A percentile compares a stretch with the other conserved stretches of the same genome.
phyloP scores from a whole-genome alignment of 2,797 vertebrate species.

The Hypotaenidia okinawae region DNA sequence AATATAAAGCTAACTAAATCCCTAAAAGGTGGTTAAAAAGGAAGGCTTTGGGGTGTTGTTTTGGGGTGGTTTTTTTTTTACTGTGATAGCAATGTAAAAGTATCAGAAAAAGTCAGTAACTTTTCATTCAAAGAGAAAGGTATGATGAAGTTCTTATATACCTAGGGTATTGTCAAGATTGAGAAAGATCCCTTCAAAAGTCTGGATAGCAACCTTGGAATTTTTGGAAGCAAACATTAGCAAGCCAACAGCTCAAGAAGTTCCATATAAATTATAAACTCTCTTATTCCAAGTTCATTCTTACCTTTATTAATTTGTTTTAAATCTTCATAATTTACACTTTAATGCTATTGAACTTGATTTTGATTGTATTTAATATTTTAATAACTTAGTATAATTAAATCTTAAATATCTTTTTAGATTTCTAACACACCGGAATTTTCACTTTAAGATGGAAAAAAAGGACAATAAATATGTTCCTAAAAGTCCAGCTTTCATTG shows the following conservation, averaged over 20 bases:
- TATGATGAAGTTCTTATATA: not conserved
- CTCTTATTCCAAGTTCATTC: not conserved
- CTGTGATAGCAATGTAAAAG: not conserved
- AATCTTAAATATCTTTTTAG: not conserved
- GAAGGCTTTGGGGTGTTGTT: not conserved
- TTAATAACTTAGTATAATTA: not conserved
- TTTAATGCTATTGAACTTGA: not conserved
- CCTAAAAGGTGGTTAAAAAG: not conserved
- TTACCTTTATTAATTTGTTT: not conserved
- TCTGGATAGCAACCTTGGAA: not conserved
- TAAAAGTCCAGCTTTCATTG: not conserved
- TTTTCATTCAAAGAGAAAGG: not conserved
- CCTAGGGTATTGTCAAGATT: not conserved
- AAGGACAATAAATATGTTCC: not conserved
- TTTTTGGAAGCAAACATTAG: not conserved
- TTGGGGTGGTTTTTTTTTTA: not conserved
- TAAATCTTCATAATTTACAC: not conserved
- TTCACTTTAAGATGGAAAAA: not conserved
- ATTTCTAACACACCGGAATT: not conserved
- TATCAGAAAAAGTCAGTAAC: not conserved
- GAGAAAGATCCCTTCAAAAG: not conserved
- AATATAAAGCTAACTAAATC: not conserved
- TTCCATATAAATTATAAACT: accelerated
- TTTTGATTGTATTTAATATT: not conserved
- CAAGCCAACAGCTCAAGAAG: not conserved